Evolutionary conservation across 1,140 invertebrate genomes (phyloP).

Genomic region (Dufourea novaeangliae): DNA sequence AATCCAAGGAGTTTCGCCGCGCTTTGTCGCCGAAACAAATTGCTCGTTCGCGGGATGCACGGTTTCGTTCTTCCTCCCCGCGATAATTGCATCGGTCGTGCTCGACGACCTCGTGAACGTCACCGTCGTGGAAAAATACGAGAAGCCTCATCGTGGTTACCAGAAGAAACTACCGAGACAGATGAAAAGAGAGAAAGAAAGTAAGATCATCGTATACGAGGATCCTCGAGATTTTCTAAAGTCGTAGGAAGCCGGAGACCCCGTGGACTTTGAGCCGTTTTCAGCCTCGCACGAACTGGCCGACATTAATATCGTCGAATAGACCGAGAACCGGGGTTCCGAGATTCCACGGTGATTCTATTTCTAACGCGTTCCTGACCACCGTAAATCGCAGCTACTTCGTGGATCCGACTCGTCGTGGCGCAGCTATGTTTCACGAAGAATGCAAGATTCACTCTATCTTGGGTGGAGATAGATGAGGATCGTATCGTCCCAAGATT

Average conservation of each 20-base stretch:
- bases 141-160: too few species aligned
- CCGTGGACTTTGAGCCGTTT: not conserved
- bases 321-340: not conserved
- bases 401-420: not conserved
- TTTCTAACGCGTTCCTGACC: slow-evolving; percentile 42
- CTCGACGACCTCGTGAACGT: slow-evolving; percentile 25
- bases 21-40: slow-evolving; percentile 75
- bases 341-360: slow-evolving; percentile 41
- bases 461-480: too few species aligned
- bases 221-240: too few species aligned
- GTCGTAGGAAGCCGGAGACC: too few species aligned
- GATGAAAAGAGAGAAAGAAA: too few species aligned
- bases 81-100: slow-evolving; percentile 54
- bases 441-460: slow-evolving; percentile 10
- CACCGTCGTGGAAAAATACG: slow-evolving; percentile 36
- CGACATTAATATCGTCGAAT: slow-evolving; percentile 14
- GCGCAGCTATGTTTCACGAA: slow-evolving; percentile 20
- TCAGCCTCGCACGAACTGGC: not conserved
- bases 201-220: too few species aligned
- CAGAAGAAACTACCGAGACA: too few species aligned
- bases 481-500: too few species aligned
- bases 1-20: slow-evolving; percentile 71
- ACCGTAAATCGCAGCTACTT: slow-evolving; percentile 29
- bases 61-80: slow-evolving; percentile 25
- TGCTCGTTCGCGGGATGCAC: slow-evolving; percentile 60